Evolutionary conservation across 2,797 vertebrate species (phyloP).

Genomic region (Nannoperca australis): DNA sequence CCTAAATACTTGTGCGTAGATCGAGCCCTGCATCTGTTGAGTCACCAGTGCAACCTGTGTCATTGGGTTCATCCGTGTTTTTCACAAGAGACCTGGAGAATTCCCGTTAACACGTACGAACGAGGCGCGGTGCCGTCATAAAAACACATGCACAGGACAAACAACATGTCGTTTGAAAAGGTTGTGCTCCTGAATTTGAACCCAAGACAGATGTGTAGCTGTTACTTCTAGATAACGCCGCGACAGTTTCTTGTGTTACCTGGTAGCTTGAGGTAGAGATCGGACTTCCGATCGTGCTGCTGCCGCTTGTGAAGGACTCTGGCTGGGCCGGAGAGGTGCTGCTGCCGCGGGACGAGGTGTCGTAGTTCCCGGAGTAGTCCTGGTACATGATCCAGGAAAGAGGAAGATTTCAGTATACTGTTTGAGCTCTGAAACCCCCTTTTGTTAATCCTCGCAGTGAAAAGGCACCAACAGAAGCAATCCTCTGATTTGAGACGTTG

Average conservation of each 20-base stretch:
- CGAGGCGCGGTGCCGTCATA: neutral
- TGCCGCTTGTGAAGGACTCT: slow-evolving; percentile 93
- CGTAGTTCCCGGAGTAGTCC: slow-evolving; percentile 98
- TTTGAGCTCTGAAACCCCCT: slow-evolving; percentile 53
- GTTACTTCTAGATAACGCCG: neutral
- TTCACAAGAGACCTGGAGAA: slow-evolving; percentile 1
- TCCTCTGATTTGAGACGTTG: slow-evolving; percentile 63
- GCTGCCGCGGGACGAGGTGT: slow-evolving; percentile 98
- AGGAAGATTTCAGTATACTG: slow-evolving; percentile 72
- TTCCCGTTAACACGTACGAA: neutral
- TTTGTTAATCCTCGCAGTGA: slow-evolving; percentile 71
- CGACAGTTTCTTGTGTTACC: slow-evolving; percentile 76
- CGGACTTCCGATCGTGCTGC: slow-evolving; percentile 88
- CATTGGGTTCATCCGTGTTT: slow-evolving; percentile 26
- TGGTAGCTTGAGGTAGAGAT: slow-evolving; percentile 90
- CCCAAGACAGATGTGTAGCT: too few relatives aligned
- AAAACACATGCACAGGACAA: neutral
- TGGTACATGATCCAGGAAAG: slow-evolving; percentile 96
- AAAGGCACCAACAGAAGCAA: slow-evolving; percentile 72
- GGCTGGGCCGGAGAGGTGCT: slow-evolving; percentile 95
- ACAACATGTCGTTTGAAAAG: neutral
- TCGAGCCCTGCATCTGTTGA: slow-evolving; percentile 39
- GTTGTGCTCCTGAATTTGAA: neutral
- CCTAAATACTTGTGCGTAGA: slow-evolving; percentile 17
- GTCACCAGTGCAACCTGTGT: slow-evolving; percentile 45